Base-by-base conservation (phyloP, 2,113 vertebrate genomes). In the Rhea pennata region DNA sequence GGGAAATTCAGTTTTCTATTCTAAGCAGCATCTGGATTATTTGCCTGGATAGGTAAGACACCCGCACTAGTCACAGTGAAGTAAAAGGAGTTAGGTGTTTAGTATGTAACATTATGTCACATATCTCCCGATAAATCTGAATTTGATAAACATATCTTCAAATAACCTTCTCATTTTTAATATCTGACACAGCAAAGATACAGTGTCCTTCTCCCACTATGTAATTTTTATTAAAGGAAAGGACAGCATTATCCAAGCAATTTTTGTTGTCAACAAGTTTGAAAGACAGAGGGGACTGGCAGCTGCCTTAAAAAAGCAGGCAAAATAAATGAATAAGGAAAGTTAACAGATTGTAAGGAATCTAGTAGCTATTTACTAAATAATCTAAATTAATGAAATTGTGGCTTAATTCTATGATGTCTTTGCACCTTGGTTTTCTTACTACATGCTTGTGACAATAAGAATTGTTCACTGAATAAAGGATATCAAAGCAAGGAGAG, bases 31-130 rank as follows among this genome's bases (percentile, higher is more conserved):
- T 56, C 59, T 46, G 12, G 14, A 65, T 73, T 92, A 42, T 51
- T 87, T 84, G 2, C 59, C 15, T 84, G 64, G 12, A 12, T 66
- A 27, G 48, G 1, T n/a, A 27, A 27, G 24, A 54, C 8, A 12
- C 14, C 26, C 26, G 13, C 53, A 15, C 26, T 54, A 27, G 26
- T 75, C 12, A 6, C 36, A 40, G 22, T 81, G 10, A 3, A 26
- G n/a, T 33, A 0, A 1, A 81, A 84, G 16, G 22, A 75, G 4
- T 7, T 65, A 46, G 9, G 6, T 31, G 48, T 40, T 61, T n/a
- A 77, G 31, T n/a, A 87, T 39, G 6, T 24, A 6, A 65, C 56
- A 8, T 12, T 56, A 5, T 65, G 4, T 80, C 36, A 53, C 6
- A 54, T 31, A 58, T 13, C 0, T 22, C 31, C 59, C 50, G 20